phyloP scores from a whole-genome alignment of 2,113 vertebrate species.

The Hypanus sabinus region DNA sequence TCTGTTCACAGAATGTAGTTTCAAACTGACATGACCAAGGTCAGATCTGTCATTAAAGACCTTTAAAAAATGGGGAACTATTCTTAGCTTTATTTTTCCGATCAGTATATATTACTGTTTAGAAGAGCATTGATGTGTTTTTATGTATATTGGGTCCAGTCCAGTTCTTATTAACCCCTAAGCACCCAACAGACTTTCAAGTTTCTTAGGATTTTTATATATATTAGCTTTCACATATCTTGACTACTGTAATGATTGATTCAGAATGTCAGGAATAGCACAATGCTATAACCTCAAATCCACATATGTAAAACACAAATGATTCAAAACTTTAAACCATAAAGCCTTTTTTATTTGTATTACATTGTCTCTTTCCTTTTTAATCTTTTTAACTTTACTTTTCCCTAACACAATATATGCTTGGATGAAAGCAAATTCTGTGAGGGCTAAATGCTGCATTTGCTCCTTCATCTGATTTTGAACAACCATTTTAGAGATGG shows the following conservation, averaged over 20 bases:
- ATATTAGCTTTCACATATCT: not conserved
- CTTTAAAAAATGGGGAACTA: not conserved
- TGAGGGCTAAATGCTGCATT: too few species aligned
- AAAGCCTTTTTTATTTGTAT: too few species aligned
- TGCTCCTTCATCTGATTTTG: too few species aligned
- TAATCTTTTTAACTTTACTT: not conserved
- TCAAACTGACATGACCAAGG: too few species aligned
- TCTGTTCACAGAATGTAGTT: not conserved
- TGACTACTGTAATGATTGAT: not conserved
- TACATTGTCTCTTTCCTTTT: not conserved
- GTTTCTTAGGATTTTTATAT: not conserved
- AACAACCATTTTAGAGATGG: too few species aligned
- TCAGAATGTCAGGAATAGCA: not conserved
- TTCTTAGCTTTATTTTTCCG: not conserved
- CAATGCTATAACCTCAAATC: not conserved
- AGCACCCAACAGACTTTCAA: not conserved
- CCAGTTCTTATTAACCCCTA: not conserved
- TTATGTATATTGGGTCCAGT: not conserved
- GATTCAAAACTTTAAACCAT: not conserved
- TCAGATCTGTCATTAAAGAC: not conserved
- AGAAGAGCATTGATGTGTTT: not conserved
- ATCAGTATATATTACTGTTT: not conserved
- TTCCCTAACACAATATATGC: not conserved
- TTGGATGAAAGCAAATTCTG: too few species aligned
- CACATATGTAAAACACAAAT: not conserved